These are phyloP conservation scores for Malurus leucopterus DNA, from an alignment of 2,797 vertebrate species.

Conservation along the genomic window DNA sequence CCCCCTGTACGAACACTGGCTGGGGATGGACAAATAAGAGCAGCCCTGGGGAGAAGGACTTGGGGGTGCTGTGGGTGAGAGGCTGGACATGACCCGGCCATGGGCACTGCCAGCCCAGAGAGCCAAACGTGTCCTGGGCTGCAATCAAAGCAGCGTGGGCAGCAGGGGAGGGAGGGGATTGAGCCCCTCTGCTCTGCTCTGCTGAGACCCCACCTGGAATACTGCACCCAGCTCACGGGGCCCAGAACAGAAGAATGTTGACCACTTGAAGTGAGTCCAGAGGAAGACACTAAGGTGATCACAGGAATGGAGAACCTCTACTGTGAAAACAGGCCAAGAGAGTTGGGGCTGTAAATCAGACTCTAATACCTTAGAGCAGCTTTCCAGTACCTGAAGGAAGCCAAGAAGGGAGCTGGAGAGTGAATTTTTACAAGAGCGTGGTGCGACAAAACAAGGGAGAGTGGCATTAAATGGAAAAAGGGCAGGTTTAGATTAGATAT, in stretches of 20 bases:
- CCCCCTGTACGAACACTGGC: background rate
- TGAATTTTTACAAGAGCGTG: background rate
- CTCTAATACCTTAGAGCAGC: background rate
- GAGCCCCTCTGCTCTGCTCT: background rate
- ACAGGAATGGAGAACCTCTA: background rate
- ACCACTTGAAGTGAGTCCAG: background rate
- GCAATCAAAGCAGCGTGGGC: background rate
- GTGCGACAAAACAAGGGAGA: background rate
- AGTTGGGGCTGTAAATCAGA: background rate
- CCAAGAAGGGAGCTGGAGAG: background rate
- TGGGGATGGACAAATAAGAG: background rate
- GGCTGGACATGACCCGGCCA: background rate
- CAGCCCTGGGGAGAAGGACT: background rate
- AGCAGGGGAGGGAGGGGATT: background rate
- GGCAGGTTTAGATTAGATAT: background rate
- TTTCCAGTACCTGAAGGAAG: background rate
- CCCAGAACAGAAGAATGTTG: background rate
- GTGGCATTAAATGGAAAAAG: background rate
- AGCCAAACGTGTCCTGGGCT: background rate
- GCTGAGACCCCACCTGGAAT: background rate
- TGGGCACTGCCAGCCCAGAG: background rate
- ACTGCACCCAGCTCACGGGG: background rate
- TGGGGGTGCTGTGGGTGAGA: background rate
- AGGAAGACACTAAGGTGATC: background rate
- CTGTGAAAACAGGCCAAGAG: background rate